Percentiles rank a stretch among this genome's conserved stretches.
phyloP scores from a whole-genome alignment of 2,888 invertebrate genomes.

The Thumatha senex region DNA sequence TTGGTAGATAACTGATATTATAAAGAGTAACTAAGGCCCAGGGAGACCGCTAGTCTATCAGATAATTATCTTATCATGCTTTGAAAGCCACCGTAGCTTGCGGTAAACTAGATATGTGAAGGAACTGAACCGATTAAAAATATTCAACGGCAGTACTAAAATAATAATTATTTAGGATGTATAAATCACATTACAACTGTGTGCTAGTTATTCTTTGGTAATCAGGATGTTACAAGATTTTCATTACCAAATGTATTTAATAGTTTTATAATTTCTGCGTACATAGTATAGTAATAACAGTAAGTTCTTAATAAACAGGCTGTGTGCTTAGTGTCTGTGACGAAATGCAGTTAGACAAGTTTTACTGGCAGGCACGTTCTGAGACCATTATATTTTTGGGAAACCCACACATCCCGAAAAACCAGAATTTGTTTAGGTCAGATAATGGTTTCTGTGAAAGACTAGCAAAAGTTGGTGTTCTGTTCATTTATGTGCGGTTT shows the following conservation, averaged over 20 bases:
- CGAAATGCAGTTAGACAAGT: slow-evolving; percentile 7
- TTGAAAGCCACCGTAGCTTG: no score
- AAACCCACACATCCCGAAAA: slow-evolving; percentile 7
- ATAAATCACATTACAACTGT: no score
- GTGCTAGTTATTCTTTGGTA: neutral
- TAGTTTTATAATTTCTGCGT: no score
- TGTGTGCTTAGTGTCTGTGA: neutral
- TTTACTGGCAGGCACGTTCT: neutral
- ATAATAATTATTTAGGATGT: no score
- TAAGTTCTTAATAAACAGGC: neutral
- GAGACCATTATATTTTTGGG: slow-evolving; percentile 10
- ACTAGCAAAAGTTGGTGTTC: neutral
- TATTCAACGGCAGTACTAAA: no score
- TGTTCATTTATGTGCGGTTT: neutral
- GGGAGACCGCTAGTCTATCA: no score
- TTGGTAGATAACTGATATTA: no score
- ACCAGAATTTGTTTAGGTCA: slow-evolving; percentile 10
- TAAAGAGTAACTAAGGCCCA: no score
- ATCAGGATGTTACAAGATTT: neutral
- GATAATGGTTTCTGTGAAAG: slow-evolving; percentile 4
- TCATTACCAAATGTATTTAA: neutral
- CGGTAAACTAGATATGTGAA: no score
- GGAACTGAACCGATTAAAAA: no score
- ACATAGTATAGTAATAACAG: neutral
- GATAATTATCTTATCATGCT: no score